Conservation (phyloP, 2,888 invertebrate species). For the Phlogophora meticulosa region DNA sequence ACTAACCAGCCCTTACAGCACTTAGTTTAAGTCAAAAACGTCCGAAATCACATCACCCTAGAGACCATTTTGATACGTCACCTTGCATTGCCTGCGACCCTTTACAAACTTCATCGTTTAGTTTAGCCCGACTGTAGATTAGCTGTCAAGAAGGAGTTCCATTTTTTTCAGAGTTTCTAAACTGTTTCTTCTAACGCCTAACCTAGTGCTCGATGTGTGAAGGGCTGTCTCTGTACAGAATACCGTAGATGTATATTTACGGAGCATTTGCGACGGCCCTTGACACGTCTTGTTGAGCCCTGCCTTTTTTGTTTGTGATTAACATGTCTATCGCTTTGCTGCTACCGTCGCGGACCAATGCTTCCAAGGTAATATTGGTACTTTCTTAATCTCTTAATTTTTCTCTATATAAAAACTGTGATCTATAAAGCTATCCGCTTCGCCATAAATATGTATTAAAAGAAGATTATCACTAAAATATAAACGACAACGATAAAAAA, state of each 20-base stretch:
- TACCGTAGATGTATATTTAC: slow-evolving; percentile 54
- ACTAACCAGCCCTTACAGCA: slow-evolving; percentile 92
- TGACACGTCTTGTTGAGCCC: slow-evolving; percentile 74
- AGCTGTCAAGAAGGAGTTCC: slow-evolving; percentile 52
- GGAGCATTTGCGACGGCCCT: slow-evolving; percentile 73
- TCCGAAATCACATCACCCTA: slow-evolving; percentile 73
- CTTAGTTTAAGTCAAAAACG: slow-evolving; percentile 85
- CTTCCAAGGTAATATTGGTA: slow-evolving; percentile 87
- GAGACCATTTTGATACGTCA: slow-evolving; percentile 74
- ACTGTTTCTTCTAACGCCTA: slow-evolving; percentile 75
- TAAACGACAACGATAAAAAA: slow-evolving; percentile 12
- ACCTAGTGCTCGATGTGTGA: slow-evolving; percentile 73
- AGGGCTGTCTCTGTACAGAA: slow-evolving; percentile 71
- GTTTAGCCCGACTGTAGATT: slow-evolving; percentile 60
- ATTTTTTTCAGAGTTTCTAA: slow-evolving; percentile 58
- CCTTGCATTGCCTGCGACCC: slow-evolving; percentile 50
- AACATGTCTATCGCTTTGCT: slow-evolving; percentile 89
- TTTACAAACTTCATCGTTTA: slow-evolving; percentile 48
- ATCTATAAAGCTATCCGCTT: slow-evolving; percentile 82
- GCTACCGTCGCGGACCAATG: slow-evolving; percentile 87
- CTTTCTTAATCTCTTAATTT: slow-evolving; percentile 74
- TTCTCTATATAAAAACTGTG: slow-evolving; percentile 58
- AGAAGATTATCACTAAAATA: slow-evolving; percentile 35
- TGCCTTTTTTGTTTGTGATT: slow-evolving; percentile 88
- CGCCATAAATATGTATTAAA: slow-evolving; percentile 76